A percentile compares a stretch with the other conserved stretches of the same genome.
These are phyloP conservation scores for Selenia dentaria DNA, from an alignment of 2,888 invertebrate genomes.

Conservation along the genomic window DNA sequence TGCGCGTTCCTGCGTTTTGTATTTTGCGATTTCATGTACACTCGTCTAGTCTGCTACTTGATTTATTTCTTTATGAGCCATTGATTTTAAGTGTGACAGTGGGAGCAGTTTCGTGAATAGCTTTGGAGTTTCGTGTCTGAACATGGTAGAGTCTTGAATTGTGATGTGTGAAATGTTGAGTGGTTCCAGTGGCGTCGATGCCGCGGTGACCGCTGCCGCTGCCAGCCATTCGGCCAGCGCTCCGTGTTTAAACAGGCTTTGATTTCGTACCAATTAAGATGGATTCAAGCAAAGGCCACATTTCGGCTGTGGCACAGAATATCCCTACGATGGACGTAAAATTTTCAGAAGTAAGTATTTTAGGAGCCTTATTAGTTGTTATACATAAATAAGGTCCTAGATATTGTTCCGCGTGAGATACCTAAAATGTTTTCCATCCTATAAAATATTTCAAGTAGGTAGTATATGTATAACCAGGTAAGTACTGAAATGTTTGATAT, in stretches of 20 bases:
- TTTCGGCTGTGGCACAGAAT: conserved; percentile 58
- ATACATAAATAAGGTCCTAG: conserved; percentile 3
- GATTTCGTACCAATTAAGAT: conserved; percentile 40
- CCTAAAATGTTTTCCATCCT: too few relatives aligned
- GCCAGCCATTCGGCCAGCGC: conserved; percentile 48
- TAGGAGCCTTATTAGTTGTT: background rate
- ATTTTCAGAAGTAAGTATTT: conserved; percentile 66
- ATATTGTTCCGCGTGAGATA: too few relatives aligned
- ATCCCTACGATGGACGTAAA: conserved; percentile 63
- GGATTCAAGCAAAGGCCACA: conserved; percentile 50
- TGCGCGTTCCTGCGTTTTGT: conserved; percentile 81
- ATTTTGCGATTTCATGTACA: conserved; percentile 70
- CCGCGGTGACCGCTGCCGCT: conserved; percentile 46
- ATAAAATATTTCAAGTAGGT: too few relatives aligned
- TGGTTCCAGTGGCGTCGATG: conserved; percentile 46
- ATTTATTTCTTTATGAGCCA: conserved; percentile 50
- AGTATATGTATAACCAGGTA: too few relatives aligned
- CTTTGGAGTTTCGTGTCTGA: conserved; percentile 1
- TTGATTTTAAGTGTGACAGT: conserved; percentile 11
- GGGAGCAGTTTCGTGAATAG: conserved; percentile 3
- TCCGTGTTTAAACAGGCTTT: conserved; percentile 50
- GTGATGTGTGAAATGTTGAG: conserved; percentile 59
- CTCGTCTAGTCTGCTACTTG: conserved; percentile 51
- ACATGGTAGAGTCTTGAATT: conserved; percentile 22
- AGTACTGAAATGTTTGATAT: too few relatives aligned